Base-by-base conservation (phyloP, 2,113 vertebrate species). In the Brachyistius frenatus region DNA sequence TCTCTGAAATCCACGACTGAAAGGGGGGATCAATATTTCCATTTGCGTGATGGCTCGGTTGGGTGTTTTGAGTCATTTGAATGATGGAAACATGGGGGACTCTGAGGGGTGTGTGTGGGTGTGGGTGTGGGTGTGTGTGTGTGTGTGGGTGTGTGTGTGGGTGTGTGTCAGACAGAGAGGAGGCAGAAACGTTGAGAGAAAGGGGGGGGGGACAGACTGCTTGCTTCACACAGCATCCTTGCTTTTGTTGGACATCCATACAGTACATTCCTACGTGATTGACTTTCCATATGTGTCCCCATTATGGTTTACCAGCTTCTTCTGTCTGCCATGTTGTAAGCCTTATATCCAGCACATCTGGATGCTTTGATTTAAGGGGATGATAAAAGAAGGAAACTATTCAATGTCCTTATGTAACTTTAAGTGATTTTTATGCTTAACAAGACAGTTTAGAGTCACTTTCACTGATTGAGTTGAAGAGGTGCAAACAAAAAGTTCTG, bases 61-160 rank as follows among this genome's bases (percentile, higher is more conserved):
- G 87, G 65, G 74, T 86, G 81, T 85, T 90, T 82, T 55, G 50
- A 90, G 85, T 83, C 78, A 85, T 80, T 68, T 35, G 52, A 78
- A 66, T 66, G 71, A 85, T 74, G 76, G 65, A 74, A 85, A 86
- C 37, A 68, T 62, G 72, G 16, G 57, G 62, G 61, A 53, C 53
- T 54, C 41, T n/a, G 35, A 23, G 36, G 53, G 50, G 5, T 49
- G 8, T 50, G 16, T 75, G 78, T 61, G 32, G 47, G 62, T 61
- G 46, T 23, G 23, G 36, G 53, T 44, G 23, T 23, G 23, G 23
- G 23, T 23, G 23, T 23, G 5, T 49, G 8, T 50, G 16, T 75
- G 78, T 61, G 32, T 53, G 62, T 61, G 46, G 36, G 53, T 44
- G 5, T 49, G 8, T 50, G 16, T 75, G 78, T 61, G 32, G 47